Evolutionary conservation across 2,797 vertebrate species (phyloP).

Genomic region (Odontamblyopus lacepedii): DNA sequence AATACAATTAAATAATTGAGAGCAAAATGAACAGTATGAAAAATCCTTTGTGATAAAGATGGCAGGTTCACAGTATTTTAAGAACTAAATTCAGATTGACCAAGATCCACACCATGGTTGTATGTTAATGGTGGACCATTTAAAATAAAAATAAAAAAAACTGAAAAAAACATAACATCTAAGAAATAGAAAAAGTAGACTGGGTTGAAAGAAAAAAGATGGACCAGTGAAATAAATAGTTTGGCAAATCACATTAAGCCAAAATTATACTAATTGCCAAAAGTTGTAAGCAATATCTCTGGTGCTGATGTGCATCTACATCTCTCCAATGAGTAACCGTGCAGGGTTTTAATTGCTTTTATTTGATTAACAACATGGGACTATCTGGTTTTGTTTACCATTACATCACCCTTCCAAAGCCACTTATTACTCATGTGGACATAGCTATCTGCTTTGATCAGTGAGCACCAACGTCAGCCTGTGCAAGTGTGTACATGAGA

Average conservation of each 20-base stretch:
- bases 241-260: background rate
- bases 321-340: background rate
- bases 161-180: no score
- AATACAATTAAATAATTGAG: background rate
- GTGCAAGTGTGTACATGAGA: constrained; percentile 58
- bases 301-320: background rate
- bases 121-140: no score
- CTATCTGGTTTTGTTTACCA: constrained; percentile 33
- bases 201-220: background rate
- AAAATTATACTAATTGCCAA: background rate
- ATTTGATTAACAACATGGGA: constrained; percentile 21
- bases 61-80: no score
- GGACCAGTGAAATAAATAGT: background rate
- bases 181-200: no score
- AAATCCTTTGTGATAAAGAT: no score
- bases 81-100: no score
- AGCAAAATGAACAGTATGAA: background rate
- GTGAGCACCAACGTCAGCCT: constrained; percentile 41
- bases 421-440: constrained; percentile 28
- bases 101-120: no score
- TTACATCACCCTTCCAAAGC: constrained; percentile 27
- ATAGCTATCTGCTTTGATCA: constrained; percentile 48
- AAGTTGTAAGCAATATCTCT: background rate
- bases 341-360: background rate
- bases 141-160: no score